These are phyloP conservation scores for Mycogona germanica DNA, from an alignment of 2,888 invertebrate species.

Conservation along the genomic window DNA sequence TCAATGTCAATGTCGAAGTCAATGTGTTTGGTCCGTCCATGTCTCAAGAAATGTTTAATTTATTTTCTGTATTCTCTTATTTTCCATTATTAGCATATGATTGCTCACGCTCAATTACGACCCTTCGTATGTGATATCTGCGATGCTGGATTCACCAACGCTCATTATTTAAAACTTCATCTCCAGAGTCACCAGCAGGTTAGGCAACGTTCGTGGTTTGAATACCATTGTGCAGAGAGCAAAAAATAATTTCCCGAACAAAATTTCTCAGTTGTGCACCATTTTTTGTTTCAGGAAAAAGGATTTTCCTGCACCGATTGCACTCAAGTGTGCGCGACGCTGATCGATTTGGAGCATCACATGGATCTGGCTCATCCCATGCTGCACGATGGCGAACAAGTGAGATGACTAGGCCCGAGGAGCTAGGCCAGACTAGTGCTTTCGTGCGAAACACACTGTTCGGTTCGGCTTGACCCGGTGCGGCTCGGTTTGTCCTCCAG, in stretches of 20 bases:
- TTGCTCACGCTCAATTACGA: conserved; percentile 36
- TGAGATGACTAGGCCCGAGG: no score
- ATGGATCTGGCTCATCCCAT: background rate
- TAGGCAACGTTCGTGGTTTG: background rate
- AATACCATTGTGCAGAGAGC: background rate
- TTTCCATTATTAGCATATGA: conserved; percentile 31
- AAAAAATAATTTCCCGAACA: background rate
- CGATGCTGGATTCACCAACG: conserved; percentile 41
- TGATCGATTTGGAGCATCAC: conserved; percentile 1
- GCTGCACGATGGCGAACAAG: background rate
- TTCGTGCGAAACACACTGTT: no score
- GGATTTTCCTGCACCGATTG: background rate
- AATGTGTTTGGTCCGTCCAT: background rate
- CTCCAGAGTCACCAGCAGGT: conserved; percentile 31
- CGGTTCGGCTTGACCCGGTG: no score
- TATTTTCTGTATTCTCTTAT: conserved; percentile 7
- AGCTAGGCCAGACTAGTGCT: no score
- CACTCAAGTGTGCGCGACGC: background rate
- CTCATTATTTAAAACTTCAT: conserved; percentile 35
- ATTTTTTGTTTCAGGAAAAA: background rate
- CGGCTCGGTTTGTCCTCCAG: no score
- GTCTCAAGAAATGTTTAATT: background rate
- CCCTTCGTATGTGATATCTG: conserved; percentile 40
- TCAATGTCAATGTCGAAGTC: no score
- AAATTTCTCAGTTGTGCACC: background rate